Evolutionary conservation across 2,888 invertebrate species (phyloP).

Genomic region (Drosophila prolongata): DNA sequence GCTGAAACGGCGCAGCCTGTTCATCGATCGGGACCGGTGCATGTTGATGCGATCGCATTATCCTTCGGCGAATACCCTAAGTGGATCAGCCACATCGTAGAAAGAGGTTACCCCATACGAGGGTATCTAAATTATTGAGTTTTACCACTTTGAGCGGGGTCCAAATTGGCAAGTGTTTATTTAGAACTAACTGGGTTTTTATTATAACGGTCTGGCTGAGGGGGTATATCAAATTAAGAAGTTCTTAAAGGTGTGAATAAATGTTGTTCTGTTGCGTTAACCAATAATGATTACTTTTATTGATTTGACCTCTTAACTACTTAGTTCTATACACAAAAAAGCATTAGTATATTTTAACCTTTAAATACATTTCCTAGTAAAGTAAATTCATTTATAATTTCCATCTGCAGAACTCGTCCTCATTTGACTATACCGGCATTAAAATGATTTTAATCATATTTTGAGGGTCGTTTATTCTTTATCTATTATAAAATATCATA

Average conservation of each 20-base stretch:
- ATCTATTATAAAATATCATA: too few species aligned
- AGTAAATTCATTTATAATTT: too few species aligned
- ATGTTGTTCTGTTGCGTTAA: not conserved
- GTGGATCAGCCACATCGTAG: slow-evolving; percentile 82
- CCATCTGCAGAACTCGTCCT: too few species aligned
- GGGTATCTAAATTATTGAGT: not conserved
- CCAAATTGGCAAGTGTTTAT: slow-evolving; percentile 1
- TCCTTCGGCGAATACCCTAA: slow-evolving; percentile 87
- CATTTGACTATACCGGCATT: too few species aligned
- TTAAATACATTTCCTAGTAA: too few species aligned
- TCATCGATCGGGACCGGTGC: slow-evolving; percentile 87
- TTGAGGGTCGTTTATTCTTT: too few species aligned
- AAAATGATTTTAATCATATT: too few species aligned
- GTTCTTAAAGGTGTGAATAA: not conserved
- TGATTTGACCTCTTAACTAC: too few species aligned
- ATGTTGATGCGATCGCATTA: slow-evolving; percentile 87
- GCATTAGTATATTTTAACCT: too few species aligned
- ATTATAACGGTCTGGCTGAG: not conserved
- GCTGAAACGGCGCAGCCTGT: slow-evolving; percentile 87
- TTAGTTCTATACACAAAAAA: too few species aligned
- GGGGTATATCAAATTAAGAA: not conserved
- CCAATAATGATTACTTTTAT: not conserved
- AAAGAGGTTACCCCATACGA: too few species aligned
- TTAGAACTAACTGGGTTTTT: not conserved
- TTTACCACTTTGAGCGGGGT: not conserved